Evolutionary conservation across 2,113 vertebrate genomes (phyloP).

Genomic region (Phodopus roborovskii): DNA sequence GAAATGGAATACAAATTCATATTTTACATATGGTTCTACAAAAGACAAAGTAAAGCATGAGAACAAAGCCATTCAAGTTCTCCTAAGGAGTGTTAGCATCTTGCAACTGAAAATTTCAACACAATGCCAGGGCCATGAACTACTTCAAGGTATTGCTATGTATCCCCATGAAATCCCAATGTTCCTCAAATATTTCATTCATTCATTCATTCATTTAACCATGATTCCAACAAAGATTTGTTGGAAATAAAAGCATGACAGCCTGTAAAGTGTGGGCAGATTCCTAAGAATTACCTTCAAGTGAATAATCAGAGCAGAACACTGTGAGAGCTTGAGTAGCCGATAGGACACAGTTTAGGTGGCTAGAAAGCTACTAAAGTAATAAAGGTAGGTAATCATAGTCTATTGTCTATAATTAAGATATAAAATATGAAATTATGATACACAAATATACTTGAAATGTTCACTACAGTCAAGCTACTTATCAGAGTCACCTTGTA

Average conservation of each 20-base stretch:
- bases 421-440: background rate
- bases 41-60: background rate
- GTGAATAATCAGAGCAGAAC: background rate
- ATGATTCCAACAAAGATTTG: background rate
- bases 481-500: background rate
- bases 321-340: too few species aligned
- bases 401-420: background rate
- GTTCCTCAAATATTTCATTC: too few species aligned
- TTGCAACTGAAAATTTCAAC: background rate
- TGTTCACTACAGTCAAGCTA: background rate
- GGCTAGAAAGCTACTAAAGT: background rate
- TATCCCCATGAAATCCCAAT: background rate
- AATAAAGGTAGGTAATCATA: background rate
- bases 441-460: background rate
- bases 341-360: background rate
- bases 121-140: background rate
- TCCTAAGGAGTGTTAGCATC: background rate
- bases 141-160: background rate
- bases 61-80: background rate
- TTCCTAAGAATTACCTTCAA: too few species aligned
- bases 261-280: background rate
- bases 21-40: background rate
- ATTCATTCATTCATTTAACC: background rate
- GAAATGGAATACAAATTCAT: background rate
- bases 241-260: background rate